Evolutionary conservation across 2,113 vertebrate genomes (phyloP), one percentile per base, ranked within the genome.

Genomic region (Chaetura pelagica): DNA sequence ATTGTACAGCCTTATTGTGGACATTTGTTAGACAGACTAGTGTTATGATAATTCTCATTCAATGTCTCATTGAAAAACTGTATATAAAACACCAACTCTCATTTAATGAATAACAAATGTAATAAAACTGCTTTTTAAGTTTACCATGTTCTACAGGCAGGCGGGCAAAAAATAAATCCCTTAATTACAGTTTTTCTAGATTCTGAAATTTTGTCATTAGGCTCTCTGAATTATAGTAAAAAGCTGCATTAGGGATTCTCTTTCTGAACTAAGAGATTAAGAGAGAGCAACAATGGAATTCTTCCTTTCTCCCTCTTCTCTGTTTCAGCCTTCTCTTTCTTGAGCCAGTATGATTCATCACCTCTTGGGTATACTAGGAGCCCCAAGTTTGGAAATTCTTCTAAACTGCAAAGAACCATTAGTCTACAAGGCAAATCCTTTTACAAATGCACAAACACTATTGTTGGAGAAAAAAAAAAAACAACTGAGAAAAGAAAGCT

Each of bases 331-430:
- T 74, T 61, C 51, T 77, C 72, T 83, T 93, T 85, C 81, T 87
- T 84, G 69, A 95, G 86, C 75, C 90, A 91, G 58, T 49, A 80
- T 95, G 90, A 92, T 95, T 96, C 92, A 95, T 87, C 84, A 94
- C 72, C 89, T 94, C 87, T 67, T 89, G 92, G 83, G 71, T 81
- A 89, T 82, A 91, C 69, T 35, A 85, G 76, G 67, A 96, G 52
- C 85, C 86, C 63, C 84, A 97, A 90, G 79, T 96, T 97, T 93
- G 95, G 93, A 97, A 98, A 97, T 95, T 71, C 82, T 92, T 94
- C 90, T 97, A 34, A 76, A 90, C 84, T 90, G 17, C 21, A 6
- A 89, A 92, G 74, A 93, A 81, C 71, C 84, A 80, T 87, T 91
- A 93, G 82, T 87, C 74, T 94, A 84, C 34, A 72, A 75, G 67